Conservation (phyloP, 2,797 vertebrate species). For the Morus bassanus region DNA sequence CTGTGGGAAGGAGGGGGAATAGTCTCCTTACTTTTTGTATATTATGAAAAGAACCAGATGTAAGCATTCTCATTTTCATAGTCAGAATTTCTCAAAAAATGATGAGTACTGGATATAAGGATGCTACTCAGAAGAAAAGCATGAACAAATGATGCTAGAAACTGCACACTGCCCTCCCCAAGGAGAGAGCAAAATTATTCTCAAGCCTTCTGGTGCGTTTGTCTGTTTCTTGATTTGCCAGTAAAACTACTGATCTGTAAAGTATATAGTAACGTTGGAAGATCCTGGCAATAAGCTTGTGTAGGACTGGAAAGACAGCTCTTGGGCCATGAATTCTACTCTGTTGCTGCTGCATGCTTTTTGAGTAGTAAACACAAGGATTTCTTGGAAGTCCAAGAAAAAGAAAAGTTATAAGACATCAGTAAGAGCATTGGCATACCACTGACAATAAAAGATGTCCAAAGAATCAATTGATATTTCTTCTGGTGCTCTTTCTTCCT, state of each 20-base stretch:
- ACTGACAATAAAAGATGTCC: not conserved
- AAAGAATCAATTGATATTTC: not conserved
- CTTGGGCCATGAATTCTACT: not conserved
- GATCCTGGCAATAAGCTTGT: not conserved
- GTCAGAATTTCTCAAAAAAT: not conserved
- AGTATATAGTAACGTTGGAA: not conserved
- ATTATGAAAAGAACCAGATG: not conserved
- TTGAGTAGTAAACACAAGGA: not conserved
- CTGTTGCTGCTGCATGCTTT: not conserved
- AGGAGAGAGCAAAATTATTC: not conserved
- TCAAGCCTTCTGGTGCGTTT: not conserved
- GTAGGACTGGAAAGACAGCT: not conserved
- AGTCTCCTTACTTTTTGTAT: not conserved
- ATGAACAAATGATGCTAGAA: not conserved
- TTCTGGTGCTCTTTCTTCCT: not conserved
- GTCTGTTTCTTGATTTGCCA: not conserved
- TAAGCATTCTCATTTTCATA: not conserved
- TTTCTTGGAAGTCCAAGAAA: not conserved
- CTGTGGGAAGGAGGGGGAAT: not conserved
- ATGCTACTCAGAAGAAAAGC: not conserved
- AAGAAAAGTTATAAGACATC: not conserved
- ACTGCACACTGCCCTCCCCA: not conserved
- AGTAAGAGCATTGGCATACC: not conserved
- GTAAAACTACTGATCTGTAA: not conserved
- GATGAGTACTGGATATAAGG: not conserved